Evolutionary conservation across 2,113 vertebrate species (phyloP).

Genomic region (Pavo muticus): DNA sequence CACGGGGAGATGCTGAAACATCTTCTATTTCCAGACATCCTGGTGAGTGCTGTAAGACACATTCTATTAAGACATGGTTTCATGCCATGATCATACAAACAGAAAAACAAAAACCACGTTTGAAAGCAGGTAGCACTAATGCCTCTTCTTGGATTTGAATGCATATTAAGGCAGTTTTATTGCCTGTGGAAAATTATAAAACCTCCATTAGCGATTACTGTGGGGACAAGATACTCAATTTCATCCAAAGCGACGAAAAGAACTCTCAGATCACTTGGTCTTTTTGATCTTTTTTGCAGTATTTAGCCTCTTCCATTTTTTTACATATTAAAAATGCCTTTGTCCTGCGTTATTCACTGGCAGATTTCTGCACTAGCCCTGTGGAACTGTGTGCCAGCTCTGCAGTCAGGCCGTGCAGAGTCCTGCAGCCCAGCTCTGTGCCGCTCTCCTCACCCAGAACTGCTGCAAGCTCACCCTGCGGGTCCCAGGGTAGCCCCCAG

Average conservation of each 20-base stretch:
- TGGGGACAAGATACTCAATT: not conserved
- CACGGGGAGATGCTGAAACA: not conserved
- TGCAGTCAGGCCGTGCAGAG: not conserved
- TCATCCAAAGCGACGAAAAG: not conserved
- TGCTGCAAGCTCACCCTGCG: rapidly evolving
- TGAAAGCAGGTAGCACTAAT: not conserved
- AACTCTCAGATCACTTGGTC: not conserved
- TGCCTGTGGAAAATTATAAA: not conserved
- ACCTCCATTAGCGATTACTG: not conserved
- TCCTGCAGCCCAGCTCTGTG: not conserved
- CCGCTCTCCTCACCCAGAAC: rapidly evolving
- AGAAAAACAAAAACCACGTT: not conserved
- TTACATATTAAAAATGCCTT: not conserved
- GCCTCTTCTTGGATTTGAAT: not conserved
- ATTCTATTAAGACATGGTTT: not conserved
- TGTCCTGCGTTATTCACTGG: rapidly evolving
- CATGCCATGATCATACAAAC: not conserved
- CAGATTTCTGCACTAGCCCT: not conserved
- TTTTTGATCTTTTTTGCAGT: not conserved
- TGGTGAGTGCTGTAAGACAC: not conserved
- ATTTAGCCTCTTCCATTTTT: not conserved
- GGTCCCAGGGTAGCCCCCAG: rapidly evolving
- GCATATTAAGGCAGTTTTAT: constrained; percentile 11
- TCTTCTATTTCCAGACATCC: not conserved
- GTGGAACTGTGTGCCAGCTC: rapidly evolving